Percentiles rank a stretch among this genome's conserved stretches.
Conservation (phyloP, 2,888 invertebrate species). For the Theodoxus fluviatilis region DNA sequence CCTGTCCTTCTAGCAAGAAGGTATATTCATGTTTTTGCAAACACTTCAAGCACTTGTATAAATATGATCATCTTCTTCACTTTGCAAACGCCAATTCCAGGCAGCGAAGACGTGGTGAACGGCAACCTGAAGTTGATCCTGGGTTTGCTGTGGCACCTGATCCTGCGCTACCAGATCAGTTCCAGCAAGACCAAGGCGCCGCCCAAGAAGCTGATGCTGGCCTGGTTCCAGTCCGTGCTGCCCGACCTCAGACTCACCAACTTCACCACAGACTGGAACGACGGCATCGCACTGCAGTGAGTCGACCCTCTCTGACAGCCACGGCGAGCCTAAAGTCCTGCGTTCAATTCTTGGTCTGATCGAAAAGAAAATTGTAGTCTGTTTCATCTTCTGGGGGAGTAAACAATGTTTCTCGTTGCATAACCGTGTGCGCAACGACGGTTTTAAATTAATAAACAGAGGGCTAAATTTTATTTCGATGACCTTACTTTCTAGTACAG, state of each 20-base stretch:
- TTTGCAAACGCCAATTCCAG: too few relatives aligned
- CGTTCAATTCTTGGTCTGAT: not conserved
- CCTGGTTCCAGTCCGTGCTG: conserved; percentile 79
- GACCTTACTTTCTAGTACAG: too few relatives aligned
- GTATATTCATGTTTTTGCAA: too few relatives aligned
- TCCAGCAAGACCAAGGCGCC: conserved; percentile 91
- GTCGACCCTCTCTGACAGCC: conserved; percentile 33
- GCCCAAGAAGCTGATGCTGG: conserved; percentile 94
- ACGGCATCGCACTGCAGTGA: conserved; percentile 83
- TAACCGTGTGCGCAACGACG: not conserved
- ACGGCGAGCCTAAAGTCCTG: not conserved
- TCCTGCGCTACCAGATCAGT: conserved; percentile 97
- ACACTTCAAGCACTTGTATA: too few relatives aligned
- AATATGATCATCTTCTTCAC: too few relatives aligned
- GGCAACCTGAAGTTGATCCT: conserved; percentile 95
- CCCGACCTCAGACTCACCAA: conserved; percentile 72
- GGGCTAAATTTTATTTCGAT: too few relatives aligned
- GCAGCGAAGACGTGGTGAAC: conserved; percentile 96
- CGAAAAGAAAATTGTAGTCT: not conserved
- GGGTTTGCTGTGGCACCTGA: conserved; percentile 97
- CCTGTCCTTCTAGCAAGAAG: too few relatives aligned
- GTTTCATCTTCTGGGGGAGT: not conserved
- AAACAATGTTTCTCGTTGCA: not conserved
- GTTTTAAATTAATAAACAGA: too few relatives aligned
- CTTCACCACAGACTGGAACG: conserved; percentile 97